A percentile compares a stretch with the other conserved stretches of the same genome.
phyloP scores from a whole-genome alignment of 2,888 invertebrate species.

The Diplazon laetatorius region DNA sequence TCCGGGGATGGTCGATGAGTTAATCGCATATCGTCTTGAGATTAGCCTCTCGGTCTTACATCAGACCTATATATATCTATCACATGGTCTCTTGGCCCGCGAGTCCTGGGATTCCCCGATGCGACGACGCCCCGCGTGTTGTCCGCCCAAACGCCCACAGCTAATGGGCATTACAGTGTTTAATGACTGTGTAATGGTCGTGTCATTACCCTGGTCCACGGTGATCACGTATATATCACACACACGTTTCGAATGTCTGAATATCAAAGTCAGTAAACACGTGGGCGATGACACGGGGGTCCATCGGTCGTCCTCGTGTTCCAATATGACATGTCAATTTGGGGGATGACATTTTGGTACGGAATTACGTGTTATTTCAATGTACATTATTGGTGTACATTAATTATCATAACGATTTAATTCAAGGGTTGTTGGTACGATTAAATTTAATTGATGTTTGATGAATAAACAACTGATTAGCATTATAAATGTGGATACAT shows the following conservation, averaged over 20 bases:
- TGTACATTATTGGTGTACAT: too few species aligned
- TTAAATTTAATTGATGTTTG: too few species aligned
- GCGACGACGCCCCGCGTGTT: conserved; percentile 36
- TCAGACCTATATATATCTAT: too few species aligned
- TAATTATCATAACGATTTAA: too few species aligned
- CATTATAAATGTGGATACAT: too few species aligned
- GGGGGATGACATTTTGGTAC: too few species aligned
- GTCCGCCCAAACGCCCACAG: conserved; percentile 54
- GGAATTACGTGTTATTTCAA: too few species aligned
- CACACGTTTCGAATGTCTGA: background rate
- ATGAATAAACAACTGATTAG: too few species aligned
- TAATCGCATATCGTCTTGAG: conserved; percentile 69
- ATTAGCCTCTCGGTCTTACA: conserved; percentile 64
- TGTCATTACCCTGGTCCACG: conserved; percentile 47
- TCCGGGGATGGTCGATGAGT: conserved; percentile 53
- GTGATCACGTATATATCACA: too few species aligned
- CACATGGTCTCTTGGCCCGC: conserved; percentile 6
- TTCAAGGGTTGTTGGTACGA: too few species aligned
- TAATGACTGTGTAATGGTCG: conserved; percentile 68
- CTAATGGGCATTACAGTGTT: conserved; percentile 68
- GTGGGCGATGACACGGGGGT: conserved; percentile 22
- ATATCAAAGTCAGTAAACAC: conserved; percentile 26
- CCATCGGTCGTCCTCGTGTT: background rate
- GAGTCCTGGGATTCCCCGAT: too few species aligned
- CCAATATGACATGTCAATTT: conserved; percentile 4